A percentile compares a stretch with the other conserved stretches of the same genome.
These are phyloP conservation scores for Phaethornis superciliosus DNA, from an alignment of 2,113 vertebrate species.

Conservation along the genomic window DNA sequence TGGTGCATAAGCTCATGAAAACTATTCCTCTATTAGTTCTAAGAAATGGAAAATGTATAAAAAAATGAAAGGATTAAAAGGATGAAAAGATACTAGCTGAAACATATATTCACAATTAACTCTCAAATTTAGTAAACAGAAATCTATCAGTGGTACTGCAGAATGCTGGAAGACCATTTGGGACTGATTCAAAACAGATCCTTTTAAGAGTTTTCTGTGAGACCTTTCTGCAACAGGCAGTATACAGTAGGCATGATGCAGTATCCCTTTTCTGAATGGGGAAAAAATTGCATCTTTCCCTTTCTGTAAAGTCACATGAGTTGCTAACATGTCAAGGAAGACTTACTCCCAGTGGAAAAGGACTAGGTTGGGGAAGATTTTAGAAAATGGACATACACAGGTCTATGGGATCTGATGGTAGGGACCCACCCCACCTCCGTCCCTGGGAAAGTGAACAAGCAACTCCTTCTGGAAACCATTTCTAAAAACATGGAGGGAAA, in stretches of 20 bases:
- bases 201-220: not conserved
- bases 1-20: not conserved
- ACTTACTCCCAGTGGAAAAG: not conserved
- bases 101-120: not conserved
- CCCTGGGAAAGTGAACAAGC: not conserved
- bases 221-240: not conserved
- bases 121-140: not conserved
- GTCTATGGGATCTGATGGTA: not conserved
- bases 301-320: not conserved
- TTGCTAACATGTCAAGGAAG: not conserved
- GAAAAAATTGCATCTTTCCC: not conserved
- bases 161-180: not conserved
- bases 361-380: not conserved
- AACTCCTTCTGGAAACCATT: not conserved
- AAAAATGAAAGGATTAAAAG: not conserved
- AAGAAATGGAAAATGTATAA: not conserved
- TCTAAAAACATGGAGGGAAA: not conserved
- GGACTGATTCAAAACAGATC: not conserved
- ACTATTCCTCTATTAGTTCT: not conserved
- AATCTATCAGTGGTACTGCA: not conserved
- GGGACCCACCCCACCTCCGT: not conserved
- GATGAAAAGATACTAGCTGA: not conserved
- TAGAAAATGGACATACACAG: not conserved
- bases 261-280: not conserved
- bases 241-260: not conserved